A percentile compares a stretch with the other conserved stretches of the same genome.
Evolutionary conservation across 2,113 vertebrate genomes (phyloP).

Genomic region (Chaetodon trifascialis): DNA sequence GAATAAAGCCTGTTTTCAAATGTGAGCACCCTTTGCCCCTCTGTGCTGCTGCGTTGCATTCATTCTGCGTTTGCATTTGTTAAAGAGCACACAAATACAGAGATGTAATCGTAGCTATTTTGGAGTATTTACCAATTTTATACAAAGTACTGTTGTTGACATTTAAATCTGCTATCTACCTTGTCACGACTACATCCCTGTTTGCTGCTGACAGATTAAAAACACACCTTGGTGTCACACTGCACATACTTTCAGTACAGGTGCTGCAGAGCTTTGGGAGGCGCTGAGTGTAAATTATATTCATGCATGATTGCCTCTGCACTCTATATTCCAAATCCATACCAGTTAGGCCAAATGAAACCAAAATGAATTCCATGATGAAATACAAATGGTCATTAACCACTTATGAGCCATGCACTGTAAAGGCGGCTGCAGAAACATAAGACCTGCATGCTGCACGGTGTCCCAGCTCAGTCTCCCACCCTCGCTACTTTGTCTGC

Average conservation of each 20-base stretch:
- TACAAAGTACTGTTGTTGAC: constrained; percentile 1
- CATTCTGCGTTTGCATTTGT: neutral
- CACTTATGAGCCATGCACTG: constrained; percentile 45
- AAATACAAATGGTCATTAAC: constrained; percentile 74
- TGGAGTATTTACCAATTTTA: neutral
- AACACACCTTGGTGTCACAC: neutral
- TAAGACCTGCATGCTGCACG: constrained; percentile 34
- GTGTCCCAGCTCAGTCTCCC: constrained; percentile 37
- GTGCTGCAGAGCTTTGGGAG: neutral
- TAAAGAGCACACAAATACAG: neutral
- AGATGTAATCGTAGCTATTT: neutral
- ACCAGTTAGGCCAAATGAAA: constrained; percentile 41
- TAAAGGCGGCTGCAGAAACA: constrained; percentile 50
- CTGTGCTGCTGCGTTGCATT: neutral
- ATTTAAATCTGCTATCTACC: neutral
- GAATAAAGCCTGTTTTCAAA: constrained; percentile 2
- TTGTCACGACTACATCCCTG: neutral
- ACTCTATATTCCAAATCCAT: constrained; percentile 40
- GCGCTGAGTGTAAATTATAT: constrained; percentile 4
- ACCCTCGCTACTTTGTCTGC: constrained; percentile 62
- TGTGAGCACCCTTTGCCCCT: neutral
- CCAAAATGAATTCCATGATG: constrained; percentile 43
- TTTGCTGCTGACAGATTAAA: neutral
- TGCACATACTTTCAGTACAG: constrained; percentile 12
- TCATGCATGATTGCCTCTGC: neutral